These are phyloP conservation scores for Pheucticus melanocephalus DNA, from an alignment of 2,113 vertebrate genomes.

Conservation along the genomic window DNA sequence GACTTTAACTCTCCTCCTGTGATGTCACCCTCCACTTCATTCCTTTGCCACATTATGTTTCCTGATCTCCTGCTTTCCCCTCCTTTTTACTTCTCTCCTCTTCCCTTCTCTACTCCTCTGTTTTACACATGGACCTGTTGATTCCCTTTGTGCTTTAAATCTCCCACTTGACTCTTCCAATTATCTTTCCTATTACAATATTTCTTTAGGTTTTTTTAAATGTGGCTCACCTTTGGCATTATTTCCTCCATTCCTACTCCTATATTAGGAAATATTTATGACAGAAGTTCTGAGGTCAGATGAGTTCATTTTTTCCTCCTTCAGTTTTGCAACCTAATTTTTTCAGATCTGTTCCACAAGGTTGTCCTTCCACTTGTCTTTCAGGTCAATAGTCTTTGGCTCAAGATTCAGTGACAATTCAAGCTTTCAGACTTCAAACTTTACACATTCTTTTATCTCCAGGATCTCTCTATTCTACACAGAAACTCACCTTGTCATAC, in stretches of 20 bases:
- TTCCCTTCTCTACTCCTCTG: not conserved
- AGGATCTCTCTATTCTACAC: not conserved
- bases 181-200: not conserved
- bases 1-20: not conserved
- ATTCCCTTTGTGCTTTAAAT: not conserved
- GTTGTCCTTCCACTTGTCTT: not conserved
- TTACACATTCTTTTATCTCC: not conserved
- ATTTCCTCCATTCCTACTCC: not conserved
- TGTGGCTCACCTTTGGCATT: not conserved
- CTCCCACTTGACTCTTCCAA: not conserved
- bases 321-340: not conserved
- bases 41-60: not conserved
- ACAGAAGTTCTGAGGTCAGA: not conserved
- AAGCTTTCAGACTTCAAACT: not conserved
- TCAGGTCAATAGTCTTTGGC: not conserved
- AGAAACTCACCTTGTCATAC: not conserved
- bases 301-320: not conserved
- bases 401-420: not conserved
- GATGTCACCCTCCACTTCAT: not conserved
- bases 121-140: not conserved
- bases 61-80: not conserved
- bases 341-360: not conserved
- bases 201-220: not conserved
- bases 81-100: not conserved
- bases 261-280: not conserved